These are phyloP conservation scores for Anthoptus insignis DNA, from an alignment of 2,888 invertebrate genomes.

Conservation along the genomic window DNA sequence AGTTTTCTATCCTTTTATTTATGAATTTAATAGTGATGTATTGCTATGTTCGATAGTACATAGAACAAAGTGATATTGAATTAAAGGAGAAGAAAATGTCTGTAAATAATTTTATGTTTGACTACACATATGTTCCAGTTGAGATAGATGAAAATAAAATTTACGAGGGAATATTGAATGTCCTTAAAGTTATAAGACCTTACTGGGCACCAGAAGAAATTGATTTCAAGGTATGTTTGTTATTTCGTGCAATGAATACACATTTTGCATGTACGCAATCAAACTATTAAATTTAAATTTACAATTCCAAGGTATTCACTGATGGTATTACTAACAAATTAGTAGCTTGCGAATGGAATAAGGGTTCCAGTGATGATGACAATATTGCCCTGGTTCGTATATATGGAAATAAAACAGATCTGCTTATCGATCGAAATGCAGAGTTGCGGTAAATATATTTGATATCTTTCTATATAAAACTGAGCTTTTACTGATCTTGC, in stretches of 20 bases:
- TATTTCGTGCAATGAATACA: not conserved
- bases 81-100: too few relatives aligned
- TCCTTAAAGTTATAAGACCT: slow-evolving; percentile 90
- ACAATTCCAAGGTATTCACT: slow-evolving; percentile 91
- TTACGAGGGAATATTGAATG: slow-evolving; percentile 88
- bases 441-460: slow-evolving; percentile 88
- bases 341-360: slow-evolving; percentile 90
- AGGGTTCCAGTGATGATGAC: slow-evolving; percentile 69
- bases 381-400: slow-evolving; percentile 94
- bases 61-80: too few relatives aligned
- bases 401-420: slow-evolving; percentile 97
- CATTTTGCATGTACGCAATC: too few relatives aligned
- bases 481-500: too few relatives aligned
- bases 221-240: slow-evolving; percentile 89
- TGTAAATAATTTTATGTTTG: slow-evolving; percentile 46
- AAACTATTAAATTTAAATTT: not conserved
- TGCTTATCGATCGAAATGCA: slow-evolving; percentile 95
- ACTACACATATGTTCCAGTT: slow-evolving; percentile 84
- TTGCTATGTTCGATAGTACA: too few relatives aligned
- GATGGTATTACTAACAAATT: slow-evolving; percentile 98
- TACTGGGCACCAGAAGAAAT: slow-evolving; percentile 89
- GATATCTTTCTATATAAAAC: too few relatives aligned
- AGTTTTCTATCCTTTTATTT: too few relatives aligned
- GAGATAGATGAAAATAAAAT: slow-evolving; percentile 90
- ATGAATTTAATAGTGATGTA: too few relatives aligned